These are phyloP conservation scores for Pachymerium ferrugineum DNA, from an alignment of 2,888 invertebrate species.

Conservation along the genomic window DNA sequence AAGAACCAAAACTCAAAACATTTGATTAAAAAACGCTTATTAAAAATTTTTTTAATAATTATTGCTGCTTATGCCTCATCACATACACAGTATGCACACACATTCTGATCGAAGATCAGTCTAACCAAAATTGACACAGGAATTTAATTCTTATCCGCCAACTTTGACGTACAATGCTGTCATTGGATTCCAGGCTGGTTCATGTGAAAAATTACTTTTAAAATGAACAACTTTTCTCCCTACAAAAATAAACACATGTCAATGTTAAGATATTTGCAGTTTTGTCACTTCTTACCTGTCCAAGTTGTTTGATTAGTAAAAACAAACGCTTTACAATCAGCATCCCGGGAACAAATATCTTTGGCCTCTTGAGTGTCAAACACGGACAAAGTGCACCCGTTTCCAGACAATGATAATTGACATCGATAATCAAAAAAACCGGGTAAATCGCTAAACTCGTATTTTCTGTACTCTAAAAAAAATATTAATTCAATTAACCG, in stretches of 20 bases:
- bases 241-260: background rate
- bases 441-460: constrained; percentile 42
- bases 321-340: constrained; percentile 45
- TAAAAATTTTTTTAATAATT: background rate
- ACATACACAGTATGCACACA: constrained; percentile 4
- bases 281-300: constrained; percentile 43
- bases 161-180: background rate
- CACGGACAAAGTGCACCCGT: constrained; percentile 46
- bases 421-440: constrained; percentile 47
- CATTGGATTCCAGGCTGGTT: background rate
- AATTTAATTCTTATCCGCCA: background rate
- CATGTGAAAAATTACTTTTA: constrained; percentile 23
- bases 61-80: background rate
- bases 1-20: background rate
- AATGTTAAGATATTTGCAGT: background rate
- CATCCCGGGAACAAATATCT: constrained; percentile 45
- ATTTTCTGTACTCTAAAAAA: constrained; percentile 8
- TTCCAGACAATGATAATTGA: constrained; percentile 43
- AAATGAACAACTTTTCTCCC: constrained; percentile 26
- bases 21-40: background rate
- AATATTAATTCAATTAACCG: too few species aligned
- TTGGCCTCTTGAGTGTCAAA: constrained; percentile 46
- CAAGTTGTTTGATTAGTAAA: constrained; percentile 44
- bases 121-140: too few species aligned
- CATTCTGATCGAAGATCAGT: background rate